Conservation (phyloP, 2,113 vertebrate genomes). For the Cervus canadensis region DNA sequence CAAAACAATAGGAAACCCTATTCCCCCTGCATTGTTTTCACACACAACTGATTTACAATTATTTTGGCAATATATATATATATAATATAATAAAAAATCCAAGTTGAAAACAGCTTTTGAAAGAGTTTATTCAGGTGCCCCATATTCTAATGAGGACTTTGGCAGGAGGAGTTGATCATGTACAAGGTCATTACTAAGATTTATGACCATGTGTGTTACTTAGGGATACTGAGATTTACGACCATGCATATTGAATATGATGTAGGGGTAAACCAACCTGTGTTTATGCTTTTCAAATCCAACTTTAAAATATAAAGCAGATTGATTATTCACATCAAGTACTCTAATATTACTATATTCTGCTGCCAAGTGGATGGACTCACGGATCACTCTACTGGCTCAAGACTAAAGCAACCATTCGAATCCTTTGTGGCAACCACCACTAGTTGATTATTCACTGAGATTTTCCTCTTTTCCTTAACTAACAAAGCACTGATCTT, state of each 20-base stretch:
- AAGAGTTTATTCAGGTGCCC: neutral
- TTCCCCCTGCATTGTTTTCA: neutral
- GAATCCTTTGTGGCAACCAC: neutral
- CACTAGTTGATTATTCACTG: neutral
- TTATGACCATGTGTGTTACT: neutral
- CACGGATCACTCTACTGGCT: neutral
- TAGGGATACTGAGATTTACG: neutral
- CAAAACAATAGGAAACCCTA: neutral
- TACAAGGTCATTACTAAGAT: neutral
- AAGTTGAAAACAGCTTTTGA: neutral
- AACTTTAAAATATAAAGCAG: neutral
- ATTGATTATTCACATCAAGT: neutral
- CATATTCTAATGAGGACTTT: neutral
- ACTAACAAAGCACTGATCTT: neutral
- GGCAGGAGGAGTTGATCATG: neutral
- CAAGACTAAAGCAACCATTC: neutral
- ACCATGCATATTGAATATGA: neutral
- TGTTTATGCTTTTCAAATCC: constrained; percentile 6
- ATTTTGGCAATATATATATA: neutral
- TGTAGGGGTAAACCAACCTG: neutral
- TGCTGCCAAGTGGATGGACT: neutral
- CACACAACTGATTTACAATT: neutral
- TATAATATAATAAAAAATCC: neutral
- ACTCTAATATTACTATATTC: neutral
- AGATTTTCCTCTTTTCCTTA: neutral